phyloP scores from a whole-genome alignment of 2,888 invertebrate genomes.

The Ctena decussata region DNA sequence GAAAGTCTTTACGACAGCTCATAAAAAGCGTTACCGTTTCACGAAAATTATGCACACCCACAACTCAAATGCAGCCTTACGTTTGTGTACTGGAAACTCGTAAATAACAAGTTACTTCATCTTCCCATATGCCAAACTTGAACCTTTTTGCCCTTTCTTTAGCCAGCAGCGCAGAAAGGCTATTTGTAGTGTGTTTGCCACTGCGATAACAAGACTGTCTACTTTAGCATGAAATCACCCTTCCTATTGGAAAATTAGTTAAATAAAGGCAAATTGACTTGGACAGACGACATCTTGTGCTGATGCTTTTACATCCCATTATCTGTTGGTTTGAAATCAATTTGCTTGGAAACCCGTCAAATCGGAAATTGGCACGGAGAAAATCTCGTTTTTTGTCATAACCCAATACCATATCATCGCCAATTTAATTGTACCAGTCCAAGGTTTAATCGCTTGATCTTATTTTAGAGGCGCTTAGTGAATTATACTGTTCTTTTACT shows the following conservation, averaged over 20 bases:
- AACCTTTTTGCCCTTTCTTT: not conserved
- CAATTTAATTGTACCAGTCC: constrained; percentile 18
- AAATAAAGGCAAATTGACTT: constrained; percentile 37
- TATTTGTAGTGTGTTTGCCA: not conserved
- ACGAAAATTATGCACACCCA: too few species aligned
- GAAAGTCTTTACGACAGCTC: too few species aligned
- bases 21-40: too few species aligned
- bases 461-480: constrained; percentile 68
- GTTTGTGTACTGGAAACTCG: too few species aligned
- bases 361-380: constrained; percentile 57
- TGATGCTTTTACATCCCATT: constrained; percentile 56
- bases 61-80: too few species aligned
- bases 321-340: constrained; percentile 62
- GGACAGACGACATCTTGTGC: constrained; percentile 53
- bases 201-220: not conserved
- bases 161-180: not conserved
- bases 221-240: not conserved
- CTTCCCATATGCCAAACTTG: not conserved
- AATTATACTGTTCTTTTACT: constrained; percentile 69
- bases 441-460: constrained; percentile 59
- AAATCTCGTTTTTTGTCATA: constrained; percentile 60
- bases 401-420: constrained; percentile 53
- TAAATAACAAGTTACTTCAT: too few species aligned
- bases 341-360: constrained; percentile 57
- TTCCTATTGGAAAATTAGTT: not conserved